Base-by-base conservation (phyloP, 1,140 invertebrate species). In the Steinernema khuongi region DNA sequence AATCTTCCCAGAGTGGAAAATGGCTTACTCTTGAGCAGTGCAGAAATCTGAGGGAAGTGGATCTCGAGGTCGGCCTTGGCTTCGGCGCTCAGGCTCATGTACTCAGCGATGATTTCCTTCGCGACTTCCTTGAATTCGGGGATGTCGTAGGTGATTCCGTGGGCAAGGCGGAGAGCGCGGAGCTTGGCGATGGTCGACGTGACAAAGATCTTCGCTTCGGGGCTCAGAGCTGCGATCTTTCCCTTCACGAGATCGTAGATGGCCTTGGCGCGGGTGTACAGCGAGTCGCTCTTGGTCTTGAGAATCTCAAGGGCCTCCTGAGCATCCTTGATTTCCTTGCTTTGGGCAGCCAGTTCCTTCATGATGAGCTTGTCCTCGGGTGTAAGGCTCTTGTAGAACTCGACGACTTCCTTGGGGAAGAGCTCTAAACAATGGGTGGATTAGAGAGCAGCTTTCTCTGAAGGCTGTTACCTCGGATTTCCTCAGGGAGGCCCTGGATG, bases 281-380 rank as follows among this genome's bases (percentile, higher is more conserved):
- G 74, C 1, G 74, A 68, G 44, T 70, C 70, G 26, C 70, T 73
- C 67, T 76, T 76, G 19, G 67, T 71, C 72, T 76, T 76, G 17
- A 72, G 36, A 66, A 71, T 67, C 1, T 66, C 74, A 22, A 77
- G 44, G 74, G 70, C 68, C 28, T 74, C 71, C 19, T 72, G 44
- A 41, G 44, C 71, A 19, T 26, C n/a, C n/a, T 41, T 41, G 36
- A 41, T 11, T 7, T 41, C 36, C 36, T 41, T 41, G 7, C 7
- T n/a, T n/a, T 41, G 7, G 7, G n/a, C 7, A 41, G 36, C 68
- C 19, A 29, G n/a, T 7, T 22, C 68, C 68, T 69, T 69, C 1
- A 69, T 29, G 33, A 33, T 30, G 29, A 31, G n/a, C 30, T 69
- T 69, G 29, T 69, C 68, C 29, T 69, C 33, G 30, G 18, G 18